A percentile compares a stretch with the other conserved stretches of the same genome.
phyloP scores from a whole-genome alignment of 2,797 vertebrate genomes.

The Enteromius paludinosus region DNA sequence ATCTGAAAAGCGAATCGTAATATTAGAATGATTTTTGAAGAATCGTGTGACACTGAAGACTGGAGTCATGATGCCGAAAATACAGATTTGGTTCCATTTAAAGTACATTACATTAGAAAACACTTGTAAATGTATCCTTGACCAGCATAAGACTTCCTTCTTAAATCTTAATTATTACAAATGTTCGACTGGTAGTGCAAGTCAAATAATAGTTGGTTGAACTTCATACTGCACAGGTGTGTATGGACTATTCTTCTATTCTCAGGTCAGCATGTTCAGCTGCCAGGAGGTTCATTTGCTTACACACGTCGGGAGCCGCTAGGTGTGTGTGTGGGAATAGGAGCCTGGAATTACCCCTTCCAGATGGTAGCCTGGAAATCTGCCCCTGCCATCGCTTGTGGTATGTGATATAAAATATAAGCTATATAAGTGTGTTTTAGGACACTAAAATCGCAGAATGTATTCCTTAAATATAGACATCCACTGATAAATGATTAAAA shows the following conservation, averaged over 20 bases:
- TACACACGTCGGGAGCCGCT: constrained; percentile 94
- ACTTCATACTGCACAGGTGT: not conserved
- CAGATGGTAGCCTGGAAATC: constrained; percentile 95
- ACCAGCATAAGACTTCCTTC: not conserved
- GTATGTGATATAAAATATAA: constrained; percentile 70
- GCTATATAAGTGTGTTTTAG: not conserved
- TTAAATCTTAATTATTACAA: not conserved
- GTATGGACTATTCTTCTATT: not conserved
- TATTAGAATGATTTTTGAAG: not conserved
- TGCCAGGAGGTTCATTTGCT: constrained; percentile 90
- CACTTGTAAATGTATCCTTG: not conserved
- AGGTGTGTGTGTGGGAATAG: constrained; percentile 94
- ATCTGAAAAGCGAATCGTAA: not conserved
- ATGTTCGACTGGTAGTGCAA: not conserved
- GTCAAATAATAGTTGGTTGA: not conserved
- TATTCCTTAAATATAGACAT: not conserved
- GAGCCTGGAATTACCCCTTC: constrained; percentile 98
- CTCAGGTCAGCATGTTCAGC: constrained; percentile 91
- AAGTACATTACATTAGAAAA: not conserved
- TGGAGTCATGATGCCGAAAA: not conserved
- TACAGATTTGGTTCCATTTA: not conserved
- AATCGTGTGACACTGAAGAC: not conserved
- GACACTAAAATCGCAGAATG: not conserved
- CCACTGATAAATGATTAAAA: not conserved
- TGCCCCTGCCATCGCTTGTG: constrained; percentile 92